Percentiles rank a stretch among this genome's conserved stretches.
Conservation (phyloP, 2,888 invertebrate species). For the Orgyia antiqua region DNA sequence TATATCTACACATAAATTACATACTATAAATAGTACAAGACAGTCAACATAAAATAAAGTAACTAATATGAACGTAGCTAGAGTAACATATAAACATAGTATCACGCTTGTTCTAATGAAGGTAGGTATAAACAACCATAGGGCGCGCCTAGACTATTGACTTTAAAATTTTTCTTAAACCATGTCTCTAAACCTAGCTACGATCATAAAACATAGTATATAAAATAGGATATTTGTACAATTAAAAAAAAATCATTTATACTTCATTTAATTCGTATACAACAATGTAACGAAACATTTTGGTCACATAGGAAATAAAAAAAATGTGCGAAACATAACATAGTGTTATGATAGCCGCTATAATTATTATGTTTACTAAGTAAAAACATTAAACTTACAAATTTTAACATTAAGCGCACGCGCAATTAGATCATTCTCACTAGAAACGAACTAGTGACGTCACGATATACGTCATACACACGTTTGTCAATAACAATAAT, state of each 20-base stretch:
- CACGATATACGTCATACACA: constrained; percentile 14
- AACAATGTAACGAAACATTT: constrained; percentile 15
- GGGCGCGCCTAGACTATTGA: too few species aligned
- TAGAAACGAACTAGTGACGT: constrained; percentile 22
- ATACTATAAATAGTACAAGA: too few species aligned
- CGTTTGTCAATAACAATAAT: too few species aligned
- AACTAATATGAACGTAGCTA: too few species aligned
- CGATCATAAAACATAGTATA: constrained; percentile 30
- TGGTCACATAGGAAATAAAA: constrained; percentile 7
- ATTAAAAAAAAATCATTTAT: constrained; percentile 20
- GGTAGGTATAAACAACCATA: too few species aligned
- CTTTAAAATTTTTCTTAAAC: too few species aligned
- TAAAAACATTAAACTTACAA: constrained; percentile 19
- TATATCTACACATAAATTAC: too few species aligned
- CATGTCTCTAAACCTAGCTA: too few species aligned
- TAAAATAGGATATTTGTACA: constrained; percentile 34
- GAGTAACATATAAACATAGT: too few species aligned
- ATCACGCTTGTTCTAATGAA: too few species aligned
- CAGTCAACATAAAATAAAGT: too few species aligned
- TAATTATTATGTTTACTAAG: constrained; percentile 14
- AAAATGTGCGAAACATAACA: too few species aligned
- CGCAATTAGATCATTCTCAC: constrained; percentile 27
- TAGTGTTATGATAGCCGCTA: constrained; percentile 1
- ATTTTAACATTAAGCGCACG: constrained; percentile 16
- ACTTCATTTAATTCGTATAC: constrained; percentile 35